Evolutionary conservation across 2,888 invertebrate species (phyloP).

Genomic region (Xanthorhoe designata): DNA sequence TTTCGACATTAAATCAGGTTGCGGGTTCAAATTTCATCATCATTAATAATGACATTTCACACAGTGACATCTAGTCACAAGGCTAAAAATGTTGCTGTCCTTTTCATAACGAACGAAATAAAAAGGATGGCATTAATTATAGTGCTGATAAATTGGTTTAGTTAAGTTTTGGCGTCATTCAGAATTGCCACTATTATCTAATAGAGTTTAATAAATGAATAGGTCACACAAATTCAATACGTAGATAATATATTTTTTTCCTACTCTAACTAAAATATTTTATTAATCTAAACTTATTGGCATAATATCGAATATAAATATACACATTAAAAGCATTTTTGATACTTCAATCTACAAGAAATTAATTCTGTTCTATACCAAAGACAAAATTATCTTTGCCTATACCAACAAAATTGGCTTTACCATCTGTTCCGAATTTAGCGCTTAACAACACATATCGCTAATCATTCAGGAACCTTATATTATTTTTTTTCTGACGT

Average conservation of each 20-base stretch:
- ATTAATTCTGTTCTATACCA: not conserved
- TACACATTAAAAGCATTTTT: conserved; percentile 10
- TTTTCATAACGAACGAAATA: too few relatives aligned
- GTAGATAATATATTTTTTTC: conserved; percentile 13
- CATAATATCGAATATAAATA: conserved; percentile 4
- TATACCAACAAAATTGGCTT: too few relatives aligned
- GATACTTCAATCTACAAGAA: not conserved
- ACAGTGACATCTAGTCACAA: not conserved
- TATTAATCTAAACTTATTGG: conserved; percentile 7
- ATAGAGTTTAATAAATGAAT: not conserved
- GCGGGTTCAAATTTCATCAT: not conserved
- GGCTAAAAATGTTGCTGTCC: too few relatives aligned
- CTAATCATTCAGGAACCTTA: too few relatives aligned
- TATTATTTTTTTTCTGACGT: too few relatives aligned
- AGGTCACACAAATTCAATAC: not conserved
- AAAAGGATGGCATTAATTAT: too few relatives aligned
- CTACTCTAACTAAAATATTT: not conserved
- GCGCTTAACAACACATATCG: too few relatives aligned
- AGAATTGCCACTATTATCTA: too few relatives aligned
- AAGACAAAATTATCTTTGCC: not conserved
- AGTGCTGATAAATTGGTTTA: too few relatives aligned
- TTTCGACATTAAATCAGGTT: not conserved
- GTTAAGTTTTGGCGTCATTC: too few relatives aligned
- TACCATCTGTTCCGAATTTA: too few relatives aligned
- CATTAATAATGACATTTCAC: too few relatives aligned